Evolutionary conservation across 2,888 invertebrate species (phyloP).

Genomic region (Troides oblongomaculatus): DNA sequence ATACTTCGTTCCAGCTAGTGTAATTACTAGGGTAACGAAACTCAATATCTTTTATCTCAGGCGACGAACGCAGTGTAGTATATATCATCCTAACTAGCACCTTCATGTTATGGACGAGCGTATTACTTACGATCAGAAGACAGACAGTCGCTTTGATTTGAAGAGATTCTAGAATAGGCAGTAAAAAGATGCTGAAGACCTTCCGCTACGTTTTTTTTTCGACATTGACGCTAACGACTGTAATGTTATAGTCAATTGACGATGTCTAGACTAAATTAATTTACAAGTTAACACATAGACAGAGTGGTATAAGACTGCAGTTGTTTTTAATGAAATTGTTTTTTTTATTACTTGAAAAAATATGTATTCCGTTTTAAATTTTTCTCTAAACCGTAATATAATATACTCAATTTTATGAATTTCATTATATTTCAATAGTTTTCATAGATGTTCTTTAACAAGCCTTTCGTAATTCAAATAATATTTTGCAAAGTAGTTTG

Average conservation of each 20-base stretch:
- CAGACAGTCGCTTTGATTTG: too few species aligned
- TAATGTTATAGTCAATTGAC: slow-evolving; percentile 21
- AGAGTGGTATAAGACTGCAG: slow-evolving; percentile 2
- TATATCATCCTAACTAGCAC: too few species aligned
- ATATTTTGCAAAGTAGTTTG: too few species aligned
- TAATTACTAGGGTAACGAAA: too few species aligned
- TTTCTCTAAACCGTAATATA: background rate
- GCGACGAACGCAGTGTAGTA: too few species aligned
- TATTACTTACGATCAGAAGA: too few species aligned
- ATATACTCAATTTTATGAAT: background rate
- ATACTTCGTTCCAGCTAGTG: too few species aligned
- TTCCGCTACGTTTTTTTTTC: background rate
- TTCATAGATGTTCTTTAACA: too few species aligned
- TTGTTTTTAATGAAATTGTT: background rate
- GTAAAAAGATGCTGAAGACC: background rate
- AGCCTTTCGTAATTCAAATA: too few species aligned
- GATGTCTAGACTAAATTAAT: slow-evolving; percentile 19
- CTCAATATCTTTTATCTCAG: too few species aligned
- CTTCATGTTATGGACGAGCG: too few species aligned
- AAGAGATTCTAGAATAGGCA: too few species aligned
- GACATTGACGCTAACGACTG: slow-evolving; percentile 7
- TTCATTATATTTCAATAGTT: background rate
- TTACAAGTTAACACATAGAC: slow-evolving; percentile 16
- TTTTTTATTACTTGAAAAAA: background rate
- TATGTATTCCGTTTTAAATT: background rate